phyloP scores from a whole-genome alignment of 2,113 vertebrate genomes.

The Elachura formosa region DNA sequence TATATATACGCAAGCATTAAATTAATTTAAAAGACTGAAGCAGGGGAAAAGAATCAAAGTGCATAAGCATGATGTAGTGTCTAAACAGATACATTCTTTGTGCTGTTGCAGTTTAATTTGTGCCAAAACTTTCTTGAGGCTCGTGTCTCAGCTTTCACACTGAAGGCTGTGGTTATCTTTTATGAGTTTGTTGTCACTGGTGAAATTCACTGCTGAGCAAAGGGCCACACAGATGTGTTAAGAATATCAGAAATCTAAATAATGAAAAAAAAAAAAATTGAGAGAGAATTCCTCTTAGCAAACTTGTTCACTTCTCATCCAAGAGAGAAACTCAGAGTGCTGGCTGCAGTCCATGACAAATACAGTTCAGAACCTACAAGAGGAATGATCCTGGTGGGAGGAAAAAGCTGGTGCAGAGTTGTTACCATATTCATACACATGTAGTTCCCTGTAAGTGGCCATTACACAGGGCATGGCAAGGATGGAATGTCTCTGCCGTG shows the following conservation, averaged over 20 bases:
- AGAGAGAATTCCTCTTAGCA: background rate
- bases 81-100: background rate
- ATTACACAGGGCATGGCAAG: background rate
- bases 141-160: background rate
- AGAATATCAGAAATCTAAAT: background rate
- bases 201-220: background rate
- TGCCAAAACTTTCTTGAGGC: background rate
- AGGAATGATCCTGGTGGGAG: background rate
- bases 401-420: background rate
- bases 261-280: background rate
- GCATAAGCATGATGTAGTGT: background rate
- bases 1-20: background rate
- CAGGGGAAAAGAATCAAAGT: background rate
- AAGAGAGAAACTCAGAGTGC: background rate
- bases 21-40: background rate
- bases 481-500: background rate
- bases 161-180: background rate
- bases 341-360: background rate
- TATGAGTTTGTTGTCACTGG: background rate
- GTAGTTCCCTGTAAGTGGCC: background rate
- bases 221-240: background rate
- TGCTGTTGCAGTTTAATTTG: background rate
- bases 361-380: background rate
- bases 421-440: background rate
- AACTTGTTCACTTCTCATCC: background rate